Conservation (phyloP, 2,113 vertebrate genomes). For the Asarcornis scutulata region DNA sequence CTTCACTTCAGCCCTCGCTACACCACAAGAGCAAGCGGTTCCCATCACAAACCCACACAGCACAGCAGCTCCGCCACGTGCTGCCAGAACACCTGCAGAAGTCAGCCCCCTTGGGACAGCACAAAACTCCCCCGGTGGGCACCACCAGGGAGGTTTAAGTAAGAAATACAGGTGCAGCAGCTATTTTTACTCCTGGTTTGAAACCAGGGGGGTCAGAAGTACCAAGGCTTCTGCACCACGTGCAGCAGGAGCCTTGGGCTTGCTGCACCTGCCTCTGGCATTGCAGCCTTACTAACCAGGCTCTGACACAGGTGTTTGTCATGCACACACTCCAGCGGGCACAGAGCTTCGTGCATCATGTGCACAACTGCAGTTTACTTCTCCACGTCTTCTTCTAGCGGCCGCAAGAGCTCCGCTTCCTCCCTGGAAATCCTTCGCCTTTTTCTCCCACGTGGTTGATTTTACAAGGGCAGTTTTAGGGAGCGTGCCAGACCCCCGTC, state of each 20-base stretch:
- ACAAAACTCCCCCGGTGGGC: too few species aligned
- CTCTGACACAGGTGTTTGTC: not conserved
- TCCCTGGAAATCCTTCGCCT: not conserved
- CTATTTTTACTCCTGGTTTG: too few species aligned
- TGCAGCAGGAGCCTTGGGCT: too few species aligned
- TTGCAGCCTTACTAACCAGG: not conserved
- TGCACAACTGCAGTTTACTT: not conserved
- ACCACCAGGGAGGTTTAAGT: too few species aligned
- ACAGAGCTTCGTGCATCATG: fast-evolving
- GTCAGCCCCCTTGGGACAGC: too few species aligned
- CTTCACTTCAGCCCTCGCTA: not conserved
- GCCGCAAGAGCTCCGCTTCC: not conserved
- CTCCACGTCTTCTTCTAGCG: not conserved
- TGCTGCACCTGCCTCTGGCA: not conserved
- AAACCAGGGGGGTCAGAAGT: too few species aligned
- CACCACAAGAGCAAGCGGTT: fast-evolving
- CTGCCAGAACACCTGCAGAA: too few species aligned
- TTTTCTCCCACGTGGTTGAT: not conserved
- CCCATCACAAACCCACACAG: fast-evolving
- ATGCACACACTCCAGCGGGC: not conserved
- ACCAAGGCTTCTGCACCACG: too few species aligned
- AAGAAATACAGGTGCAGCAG: too few species aligned
- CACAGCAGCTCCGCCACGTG: too few species aligned
- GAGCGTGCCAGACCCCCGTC: not conserved
- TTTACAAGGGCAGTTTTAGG: not conserved